phyloP scores from a whole-genome alignment of 2,888 invertebrate genomes.

The Coelinius sp. region DNA sequence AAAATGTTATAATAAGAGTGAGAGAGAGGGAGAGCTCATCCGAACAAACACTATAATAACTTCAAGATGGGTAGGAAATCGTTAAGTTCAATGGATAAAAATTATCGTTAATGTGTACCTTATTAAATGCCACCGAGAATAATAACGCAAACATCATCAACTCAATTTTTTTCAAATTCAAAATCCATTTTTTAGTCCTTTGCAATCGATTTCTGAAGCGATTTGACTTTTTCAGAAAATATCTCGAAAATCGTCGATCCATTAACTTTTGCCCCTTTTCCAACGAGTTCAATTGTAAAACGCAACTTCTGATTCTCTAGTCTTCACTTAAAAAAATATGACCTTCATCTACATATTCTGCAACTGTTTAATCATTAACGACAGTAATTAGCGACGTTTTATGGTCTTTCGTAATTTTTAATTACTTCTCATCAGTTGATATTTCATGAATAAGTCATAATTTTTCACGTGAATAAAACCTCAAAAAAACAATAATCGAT shows the following conservation, averaged over 20 bases:
- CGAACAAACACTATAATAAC: constrained; percentile 13
- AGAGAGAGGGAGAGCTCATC: not conserved
- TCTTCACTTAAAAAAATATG: not conserved
- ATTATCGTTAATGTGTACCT: not conserved
- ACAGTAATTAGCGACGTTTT: not conserved
- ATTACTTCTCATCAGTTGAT: not conserved
- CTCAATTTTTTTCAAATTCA: not conserved
- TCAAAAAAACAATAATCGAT: too few species aligned
- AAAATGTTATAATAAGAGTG: constrained; percentile 6
- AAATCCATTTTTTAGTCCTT: not conserved
- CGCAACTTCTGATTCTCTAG: not conserved
- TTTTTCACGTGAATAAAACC: not conserved
- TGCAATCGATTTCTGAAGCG: not conserved
- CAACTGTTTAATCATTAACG: not conserved
- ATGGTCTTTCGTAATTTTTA: not conserved
- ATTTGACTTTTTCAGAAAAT: not conserved
- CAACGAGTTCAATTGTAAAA: too few species aligned
- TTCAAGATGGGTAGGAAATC: constrained; percentile 7
- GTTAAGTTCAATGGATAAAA: not conserved
- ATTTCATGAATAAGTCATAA: not conserved
- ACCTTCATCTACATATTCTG: not conserved
- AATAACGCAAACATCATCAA: not conserved
- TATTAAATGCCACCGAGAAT: not conserved
- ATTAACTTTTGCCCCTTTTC: too few species aligned
- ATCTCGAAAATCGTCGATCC: too few species aligned